Conservation (phyloP, 2,113 vertebrate genomes). For the Mobula birostris region DNA sequence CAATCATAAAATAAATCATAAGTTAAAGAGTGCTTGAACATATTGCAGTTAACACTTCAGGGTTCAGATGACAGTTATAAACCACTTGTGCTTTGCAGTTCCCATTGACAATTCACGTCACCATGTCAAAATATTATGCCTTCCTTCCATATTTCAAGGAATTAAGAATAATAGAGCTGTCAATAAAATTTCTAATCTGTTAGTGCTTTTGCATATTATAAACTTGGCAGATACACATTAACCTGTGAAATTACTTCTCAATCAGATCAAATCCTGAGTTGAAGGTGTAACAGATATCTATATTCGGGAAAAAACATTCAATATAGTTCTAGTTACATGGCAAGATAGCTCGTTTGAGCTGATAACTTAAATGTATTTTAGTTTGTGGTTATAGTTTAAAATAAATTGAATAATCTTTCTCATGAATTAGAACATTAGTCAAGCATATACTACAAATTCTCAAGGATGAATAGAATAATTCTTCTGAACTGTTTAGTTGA, state of each 20-base stretch:
- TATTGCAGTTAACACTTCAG: constrained; percentile 26
- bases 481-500: background rate
- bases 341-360: background rate
- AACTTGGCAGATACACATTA: constrained; percentile 28
- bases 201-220: constrained; percentile 25
- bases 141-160: constrained; percentile 33
- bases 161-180: constrained; percentile 37
- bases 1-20: constrained; percentile 11
- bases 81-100: constrained; percentile 27
- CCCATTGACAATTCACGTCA: constrained; percentile 13
- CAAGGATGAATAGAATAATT: background rate
- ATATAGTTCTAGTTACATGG: background rate
- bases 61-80: constrained; percentile 31
- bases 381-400: background rate
- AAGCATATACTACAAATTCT: background rate
- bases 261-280: background rate
- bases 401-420: constrained; percentile 20
- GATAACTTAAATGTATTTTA: background rate
- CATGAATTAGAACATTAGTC: background rate
- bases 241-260: background rate
- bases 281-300: background rate
- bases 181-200: constrained; percentile 36
- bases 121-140: constrained; percentile 34
- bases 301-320: background rate
- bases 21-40: background rate